Percentiles rank a stretch among this genome's conserved stretches.
Evolutionary conservation across 1,140 invertebrate species (phyloP).

Genomic region (Drosophila santomea): DNA sequence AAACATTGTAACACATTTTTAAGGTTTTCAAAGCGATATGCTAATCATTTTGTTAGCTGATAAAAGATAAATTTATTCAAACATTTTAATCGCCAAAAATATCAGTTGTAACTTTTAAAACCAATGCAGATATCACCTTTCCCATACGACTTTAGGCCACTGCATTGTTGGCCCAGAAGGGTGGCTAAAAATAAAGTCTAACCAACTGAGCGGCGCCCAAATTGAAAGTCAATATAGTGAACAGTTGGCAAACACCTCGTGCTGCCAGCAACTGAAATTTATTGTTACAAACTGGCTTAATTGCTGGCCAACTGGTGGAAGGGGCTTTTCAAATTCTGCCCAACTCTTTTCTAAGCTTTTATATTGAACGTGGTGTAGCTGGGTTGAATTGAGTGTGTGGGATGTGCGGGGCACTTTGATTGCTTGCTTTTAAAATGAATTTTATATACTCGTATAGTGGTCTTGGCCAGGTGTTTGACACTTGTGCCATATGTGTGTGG

Average conservation of each 20-base stretch:
- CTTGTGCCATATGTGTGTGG: slow-evolving; percentile 25
- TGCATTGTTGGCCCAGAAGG: not conserved
- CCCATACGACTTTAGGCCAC: not conserved
- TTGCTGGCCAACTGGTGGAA: slow-evolving; percentile 29
- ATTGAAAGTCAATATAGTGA: slow-evolving; percentile 70
- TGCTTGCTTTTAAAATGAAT: slow-evolving; percentile 45
- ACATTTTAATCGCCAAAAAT: too few species aligned
- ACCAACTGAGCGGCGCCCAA: slow-evolving; percentile 44
- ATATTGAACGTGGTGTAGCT: slow-evolving; percentile 1
- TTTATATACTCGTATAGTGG: slow-evolving; percentile 17
- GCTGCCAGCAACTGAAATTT: slow-evolving; percentile 53
- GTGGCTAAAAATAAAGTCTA: slow-evolving; percentile 27
- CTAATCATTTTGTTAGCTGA: too few species aligned
- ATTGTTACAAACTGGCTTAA: slow-evolving; percentile 63
- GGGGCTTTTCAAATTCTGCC: slow-evolving; percentile 26
- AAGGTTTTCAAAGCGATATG: too few species aligned
- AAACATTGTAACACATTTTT: not conserved
- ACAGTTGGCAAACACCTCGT: slow-evolving; percentile 36
- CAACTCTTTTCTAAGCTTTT: slow-evolving; percentile 11
- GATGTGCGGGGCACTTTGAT: slow-evolving; percentile 17
- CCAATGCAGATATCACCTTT: not conserved
- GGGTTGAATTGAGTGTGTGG: not conserved
- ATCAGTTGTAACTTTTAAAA: too few species aligned
- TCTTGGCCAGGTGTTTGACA: slow-evolving; percentile 38
- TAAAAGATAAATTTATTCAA: too few species aligned